Percentiles rank a stretch among this genome's conserved stretches.
phyloP scores from a whole-genome alignment of 2,888 invertebrate species.

The Doris montereyensis region DNA sequence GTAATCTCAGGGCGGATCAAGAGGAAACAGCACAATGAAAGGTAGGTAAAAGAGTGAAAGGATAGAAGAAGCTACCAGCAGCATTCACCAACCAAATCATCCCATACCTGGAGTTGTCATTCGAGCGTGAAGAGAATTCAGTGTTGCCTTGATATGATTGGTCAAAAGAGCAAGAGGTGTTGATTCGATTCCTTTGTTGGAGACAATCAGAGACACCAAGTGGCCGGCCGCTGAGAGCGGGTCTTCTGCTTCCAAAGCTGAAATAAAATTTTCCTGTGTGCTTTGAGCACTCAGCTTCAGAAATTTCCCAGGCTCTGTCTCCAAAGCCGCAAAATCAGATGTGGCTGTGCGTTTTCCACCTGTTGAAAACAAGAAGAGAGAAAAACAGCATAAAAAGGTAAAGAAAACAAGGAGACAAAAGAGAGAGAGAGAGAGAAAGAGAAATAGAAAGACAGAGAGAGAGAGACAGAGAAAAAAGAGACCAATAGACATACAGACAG shows the following conservation, averaged over 20 bases:
- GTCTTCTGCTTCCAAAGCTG: slow-evolving; percentile 52
- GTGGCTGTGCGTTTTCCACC: slow-evolving; percentile 57
- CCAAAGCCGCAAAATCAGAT: slow-evolving; percentile 65
- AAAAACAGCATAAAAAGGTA: no score
- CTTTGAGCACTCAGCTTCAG: slow-evolving; percentile 63
- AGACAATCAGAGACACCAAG: slow-evolving; percentile 66
- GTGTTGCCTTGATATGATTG: slow-evolving; percentile 63
- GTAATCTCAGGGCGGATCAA: no score
- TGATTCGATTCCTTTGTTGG: slow-evolving; percentile 62
- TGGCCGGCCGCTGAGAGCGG: slow-evolving; percentile 59
- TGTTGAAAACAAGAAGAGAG: slow-evolving; percentile 42
- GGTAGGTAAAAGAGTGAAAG: no score
- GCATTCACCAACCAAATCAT: no score
- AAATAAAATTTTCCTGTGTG: slow-evolving; percentile 56
- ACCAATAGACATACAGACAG: no score
- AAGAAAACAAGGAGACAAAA: no score
- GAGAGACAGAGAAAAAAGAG: no score
- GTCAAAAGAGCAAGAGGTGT: slow-evolving; percentile 65
- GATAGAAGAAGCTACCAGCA: no score
- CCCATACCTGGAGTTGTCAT: no score
- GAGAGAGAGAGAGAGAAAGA: no score
- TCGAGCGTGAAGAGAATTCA: slow-evolving; percentile 61
- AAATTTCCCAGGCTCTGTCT: slow-evolving; percentile 61
- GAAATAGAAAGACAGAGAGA: no score
- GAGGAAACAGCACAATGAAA: no score